Conservation (phyloP, 2,113 vertebrate genomes). For the Scartelaos histophorus region DNA sequence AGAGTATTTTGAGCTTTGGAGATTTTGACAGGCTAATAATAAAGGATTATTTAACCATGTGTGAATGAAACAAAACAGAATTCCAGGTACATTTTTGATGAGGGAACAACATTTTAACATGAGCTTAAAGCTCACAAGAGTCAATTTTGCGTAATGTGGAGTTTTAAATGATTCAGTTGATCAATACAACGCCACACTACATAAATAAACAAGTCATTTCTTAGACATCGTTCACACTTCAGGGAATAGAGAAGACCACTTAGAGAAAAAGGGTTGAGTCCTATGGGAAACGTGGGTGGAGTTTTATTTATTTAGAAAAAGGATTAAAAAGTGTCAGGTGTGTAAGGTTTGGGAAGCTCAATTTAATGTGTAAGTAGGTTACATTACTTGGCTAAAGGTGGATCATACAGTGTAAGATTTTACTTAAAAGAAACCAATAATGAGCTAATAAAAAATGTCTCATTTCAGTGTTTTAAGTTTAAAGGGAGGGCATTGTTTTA, state of each 20-base stretch:
- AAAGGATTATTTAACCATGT: too few species aligned
- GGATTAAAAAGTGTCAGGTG: slow-evolving; percentile 26
- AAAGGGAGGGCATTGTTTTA: not conserved
- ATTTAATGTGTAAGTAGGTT: not conserved
- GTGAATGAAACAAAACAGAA: too few species aligned
- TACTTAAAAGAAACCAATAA: not conserved
- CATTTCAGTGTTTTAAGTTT: not conserved
- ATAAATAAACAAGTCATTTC: slow-evolving; percentile 7
- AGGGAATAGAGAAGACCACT: slow-evolving; percentile 60
- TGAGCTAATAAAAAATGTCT: not conserved
- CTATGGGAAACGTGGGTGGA: slow-evolving; percentile 12
- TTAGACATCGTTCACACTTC: slow-evolving; percentile 48
- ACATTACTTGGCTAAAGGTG: not conserved
- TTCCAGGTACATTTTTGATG: too few species aligned
- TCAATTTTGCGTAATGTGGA: too few species aligned
- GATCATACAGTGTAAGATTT: not conserved
- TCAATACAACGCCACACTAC: slow-evolving; percentile 9
- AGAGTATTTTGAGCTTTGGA: too few species aligned
- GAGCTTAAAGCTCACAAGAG: too few species aligned
- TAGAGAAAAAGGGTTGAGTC: slow-evolving; percentile 47
- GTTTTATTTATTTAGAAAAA: slow-evolving; percentile 17
- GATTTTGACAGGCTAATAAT: too few species aligned
- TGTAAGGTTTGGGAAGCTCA: slow-evolving; percentile 6
- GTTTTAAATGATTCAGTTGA: slow-evolving; percentile 21
- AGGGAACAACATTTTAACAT: too few species aligned